A percentile compares a stretch with the other conserved stretches of the same genome.
These are phyloP conservation scores for Gymnoscopelus microlampas DNA, from an alignment of 2,797 vertebrate species.

Conservation along the genomic window DNA sequence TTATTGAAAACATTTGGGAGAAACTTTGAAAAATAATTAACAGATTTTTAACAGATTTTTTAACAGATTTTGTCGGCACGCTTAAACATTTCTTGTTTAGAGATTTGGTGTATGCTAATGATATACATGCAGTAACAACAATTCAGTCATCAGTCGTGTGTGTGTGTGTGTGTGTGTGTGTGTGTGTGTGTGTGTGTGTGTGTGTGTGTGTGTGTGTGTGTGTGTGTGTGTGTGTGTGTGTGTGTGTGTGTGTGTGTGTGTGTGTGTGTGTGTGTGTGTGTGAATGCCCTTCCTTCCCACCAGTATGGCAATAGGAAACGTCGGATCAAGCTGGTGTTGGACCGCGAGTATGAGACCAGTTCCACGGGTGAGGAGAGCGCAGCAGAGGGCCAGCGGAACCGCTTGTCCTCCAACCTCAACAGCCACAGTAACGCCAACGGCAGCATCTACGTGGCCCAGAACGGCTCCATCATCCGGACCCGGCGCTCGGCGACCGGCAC, in stretches of 20 bases:
- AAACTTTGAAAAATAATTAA: no score
- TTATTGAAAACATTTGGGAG: no score
- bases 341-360: conserved; percentile 92
- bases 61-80: no score
- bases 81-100: no score
- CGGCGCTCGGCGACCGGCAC: conserved; percentile 74
- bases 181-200: conserved; percentile 11
- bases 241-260: conserved; percentile 9
- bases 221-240: conserved; percentile 7
- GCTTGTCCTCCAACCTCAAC: conserved; percentile 71
- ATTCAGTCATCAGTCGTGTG: conserved; percentile 12
- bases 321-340: conserved; percentile 90
- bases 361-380: conserved; percentile 93
- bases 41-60: no score
- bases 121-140: no score
- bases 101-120: no score
- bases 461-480: conserved; percentile 95
- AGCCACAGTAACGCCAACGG: conserved; percentile 86
- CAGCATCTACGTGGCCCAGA: conserved; percentile 93
- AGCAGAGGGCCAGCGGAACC: conserved; percentile 84
- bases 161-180: conserved; percentile 17
- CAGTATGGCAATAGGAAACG: conserved; percentile 83
- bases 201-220: conserved; percentile 19
- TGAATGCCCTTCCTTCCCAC: conserved; percentile 21
- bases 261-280: conserved; percentile 4